Evolutionary conservation across 2,888 invertebrate genomes (phyloP).

Genomic region (Mechanitis mazaeus): DNA sequence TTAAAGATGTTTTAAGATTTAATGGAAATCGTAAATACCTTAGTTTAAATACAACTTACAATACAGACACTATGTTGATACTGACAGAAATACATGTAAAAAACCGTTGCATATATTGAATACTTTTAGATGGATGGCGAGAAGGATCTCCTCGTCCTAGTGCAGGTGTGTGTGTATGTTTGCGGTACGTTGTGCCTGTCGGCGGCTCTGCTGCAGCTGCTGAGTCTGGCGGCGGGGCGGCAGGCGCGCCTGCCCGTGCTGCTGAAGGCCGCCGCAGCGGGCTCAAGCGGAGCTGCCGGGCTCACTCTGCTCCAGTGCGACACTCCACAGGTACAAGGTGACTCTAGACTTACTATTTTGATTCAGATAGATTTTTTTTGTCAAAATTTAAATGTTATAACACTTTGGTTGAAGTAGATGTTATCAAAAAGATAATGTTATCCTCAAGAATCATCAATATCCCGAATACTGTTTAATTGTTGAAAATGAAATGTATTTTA

Average conservation of each 20-base stretch:
- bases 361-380: too few species aligned
- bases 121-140: constrained; percentile 57
- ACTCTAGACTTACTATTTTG: not conserved
- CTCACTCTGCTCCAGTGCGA: constrained; percentile 59
- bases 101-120: not conserved
- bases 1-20: too few species aligned
- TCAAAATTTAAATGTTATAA: too few species aligned
- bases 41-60: not conserved
- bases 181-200: constrained; percentile 64
- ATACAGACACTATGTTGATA: too few species aligned
- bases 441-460: too few species aligned
- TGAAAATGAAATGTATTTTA: too few species aligned
- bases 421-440: too few species aligned
- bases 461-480: too few species aligned
- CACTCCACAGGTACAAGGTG: constrained; percentile 49
- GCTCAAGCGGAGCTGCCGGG: constrained; percentile 60
- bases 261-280: constrained; percentile 59
- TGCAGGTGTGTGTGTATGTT: constrained; percentile 59
- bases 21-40: not conserved
- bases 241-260: constrained; percentile 50
- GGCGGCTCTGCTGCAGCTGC: constrained; percentile 56
- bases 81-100: too few species aligned
- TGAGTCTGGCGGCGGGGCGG: constrained; percentile 49
- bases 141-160: constrained; percentile 58
- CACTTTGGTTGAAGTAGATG: too few species aligned